A percentile compares a stretch with the other conserved stretches of the same genome.
phyloP scores from a whole-genome alignment of 2,113 vertebrate genomes.

The Platysternon megacephalum region DNA sequence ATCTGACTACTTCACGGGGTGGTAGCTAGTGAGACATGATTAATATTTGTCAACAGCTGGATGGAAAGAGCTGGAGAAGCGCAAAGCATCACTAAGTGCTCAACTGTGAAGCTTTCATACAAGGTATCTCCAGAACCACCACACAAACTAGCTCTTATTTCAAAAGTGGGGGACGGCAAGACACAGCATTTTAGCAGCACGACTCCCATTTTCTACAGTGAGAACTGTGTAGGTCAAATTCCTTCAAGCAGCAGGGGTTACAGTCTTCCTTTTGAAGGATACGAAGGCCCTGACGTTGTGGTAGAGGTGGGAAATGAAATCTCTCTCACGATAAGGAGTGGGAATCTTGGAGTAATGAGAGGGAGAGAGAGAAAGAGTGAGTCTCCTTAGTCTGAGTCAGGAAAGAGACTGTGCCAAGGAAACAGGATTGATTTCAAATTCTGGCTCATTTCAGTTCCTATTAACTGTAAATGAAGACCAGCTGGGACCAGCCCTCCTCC shows the following conservation, averaged over 20 bases:
- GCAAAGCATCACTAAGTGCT: not conserved
- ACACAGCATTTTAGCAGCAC: not conserved
- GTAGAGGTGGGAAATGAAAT: conserved; percentile 61
- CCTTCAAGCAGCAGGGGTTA: conserved; percentile 23
- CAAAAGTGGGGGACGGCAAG: not conserved
- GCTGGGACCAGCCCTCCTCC: conserved; percentile 57
- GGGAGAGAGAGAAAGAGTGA: not conserved
- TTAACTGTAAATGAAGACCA: conserved; percentile 72
- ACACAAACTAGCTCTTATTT: not conserved
- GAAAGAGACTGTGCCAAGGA: conserved; percentile 53
- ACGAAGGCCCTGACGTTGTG: conserved; percentile 50
- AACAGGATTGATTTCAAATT: conserved; percentile 69
- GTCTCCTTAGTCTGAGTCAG: conserved; percentile 66
- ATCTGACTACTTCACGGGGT: not conserved
- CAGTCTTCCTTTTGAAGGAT: conserved; percentile 52
- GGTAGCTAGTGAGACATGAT: too few species aligned
- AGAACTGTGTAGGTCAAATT: not conserved
- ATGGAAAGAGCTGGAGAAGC: not conserved
- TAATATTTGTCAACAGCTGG: not conserved
- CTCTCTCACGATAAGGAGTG: conserved; percentile 59
- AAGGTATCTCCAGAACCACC: not conserved
- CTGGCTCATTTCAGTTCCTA: conserved; percentile 66
- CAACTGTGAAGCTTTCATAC: not conserved
- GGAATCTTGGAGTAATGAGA: conserved; percentile 56
- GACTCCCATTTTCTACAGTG: not conserved